Evolutionary conservation across 2,797 vertebrate genomes (phyloP).

Genomic region (Simalia tracyae): DNA sequence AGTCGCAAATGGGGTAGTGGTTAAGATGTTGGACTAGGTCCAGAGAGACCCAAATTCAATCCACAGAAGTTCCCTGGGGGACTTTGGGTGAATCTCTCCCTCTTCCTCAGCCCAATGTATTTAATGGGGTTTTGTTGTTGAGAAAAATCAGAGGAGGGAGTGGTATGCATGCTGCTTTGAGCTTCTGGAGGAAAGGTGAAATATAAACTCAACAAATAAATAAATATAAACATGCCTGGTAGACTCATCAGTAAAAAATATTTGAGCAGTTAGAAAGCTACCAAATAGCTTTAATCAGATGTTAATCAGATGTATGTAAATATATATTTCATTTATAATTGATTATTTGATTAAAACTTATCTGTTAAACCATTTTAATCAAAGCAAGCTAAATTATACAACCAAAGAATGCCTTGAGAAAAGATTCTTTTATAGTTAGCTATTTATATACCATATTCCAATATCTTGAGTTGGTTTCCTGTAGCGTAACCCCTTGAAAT

Average conservation of each 20-base stretch:
- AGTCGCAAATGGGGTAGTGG: neutral
- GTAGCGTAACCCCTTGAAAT: neutral
- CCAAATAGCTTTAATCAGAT: neutral
- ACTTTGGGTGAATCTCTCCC: neutral
- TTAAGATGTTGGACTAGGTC: neutral
- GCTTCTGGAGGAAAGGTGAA: neutral
- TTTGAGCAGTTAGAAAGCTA: neutral
- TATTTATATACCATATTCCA: neutral
- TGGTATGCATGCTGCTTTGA: neutral
- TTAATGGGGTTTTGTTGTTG: neutral
- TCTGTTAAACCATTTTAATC: neutral
- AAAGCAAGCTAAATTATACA: neutral
- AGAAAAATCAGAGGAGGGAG: neutral
- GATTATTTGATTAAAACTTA: neutral
- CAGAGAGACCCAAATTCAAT: neutral
- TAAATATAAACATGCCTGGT: neutral
- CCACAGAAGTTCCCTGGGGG: neutral
- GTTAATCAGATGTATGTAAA: neutral
- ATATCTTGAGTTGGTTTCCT: neutral
- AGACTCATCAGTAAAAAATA: neutral
- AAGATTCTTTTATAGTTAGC: neutral
- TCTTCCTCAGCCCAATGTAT: neutral
- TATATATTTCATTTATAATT: neutral
- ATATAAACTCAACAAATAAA: neutral
- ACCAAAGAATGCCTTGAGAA: neutral